These are phyloP conservation scores for Nothocercus nigrocapillus DNA, from an alignment of 2,113 vertebrate genomes.

Conservation along the genomic window DNA sequence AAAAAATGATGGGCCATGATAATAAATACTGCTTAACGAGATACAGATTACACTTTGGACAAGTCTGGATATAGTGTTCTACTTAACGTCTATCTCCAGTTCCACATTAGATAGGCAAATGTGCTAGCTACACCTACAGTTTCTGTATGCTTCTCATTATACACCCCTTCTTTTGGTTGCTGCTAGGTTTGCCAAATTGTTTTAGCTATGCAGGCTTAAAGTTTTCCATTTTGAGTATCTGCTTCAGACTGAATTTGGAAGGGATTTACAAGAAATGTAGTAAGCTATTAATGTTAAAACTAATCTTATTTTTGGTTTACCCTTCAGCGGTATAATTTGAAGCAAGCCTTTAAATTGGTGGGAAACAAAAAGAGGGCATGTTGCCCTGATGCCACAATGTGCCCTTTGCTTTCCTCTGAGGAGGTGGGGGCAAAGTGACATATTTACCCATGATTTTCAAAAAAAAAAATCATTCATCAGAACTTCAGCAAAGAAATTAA, in stretches of 20 bases:
- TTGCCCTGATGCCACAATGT: not conserved
- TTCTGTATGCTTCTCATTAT: not conserved
- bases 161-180: not conserved
- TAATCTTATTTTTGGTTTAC: not conserved
- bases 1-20: rapidly evolving
- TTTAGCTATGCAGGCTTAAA: not conserved
- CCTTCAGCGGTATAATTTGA: not conserved
- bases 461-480: not conserved
- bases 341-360: not conserved
- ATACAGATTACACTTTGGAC: not conserved
- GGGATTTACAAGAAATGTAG: not conserved
- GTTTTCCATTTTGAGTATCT: not conserved
- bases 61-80: not conserved
- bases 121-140: not conserved
- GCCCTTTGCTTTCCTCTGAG: not conserved
- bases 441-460: not conserved
- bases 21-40: not conserved
- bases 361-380: not conserved
- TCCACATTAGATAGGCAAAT: not conserved
- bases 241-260: not conserved
- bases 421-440: not conserved
- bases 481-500: not conserved
- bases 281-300: not conserved
- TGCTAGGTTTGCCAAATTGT: not conserved
- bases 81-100: not conserved